A percentile compares a stretch with the other conserved stretches of the same genome.
Evolutionary conservation across 1,140 invertebrate genomes (phyloP).

Genomic region (Watersipora subatra): DNA sequence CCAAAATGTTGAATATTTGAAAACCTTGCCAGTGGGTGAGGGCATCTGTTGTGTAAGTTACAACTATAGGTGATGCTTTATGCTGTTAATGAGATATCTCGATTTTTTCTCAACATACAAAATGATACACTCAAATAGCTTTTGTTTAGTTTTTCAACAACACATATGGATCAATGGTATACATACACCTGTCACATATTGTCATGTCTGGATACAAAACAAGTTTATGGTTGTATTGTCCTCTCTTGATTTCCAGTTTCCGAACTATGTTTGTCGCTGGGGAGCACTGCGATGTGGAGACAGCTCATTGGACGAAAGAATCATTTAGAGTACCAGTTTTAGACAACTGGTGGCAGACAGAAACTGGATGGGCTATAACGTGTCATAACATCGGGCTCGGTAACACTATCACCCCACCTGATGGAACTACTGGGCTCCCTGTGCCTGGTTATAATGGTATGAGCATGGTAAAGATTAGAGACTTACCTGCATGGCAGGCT

Average conservation of each 20-base stretch:
- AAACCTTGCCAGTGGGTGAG: too few species aligned
- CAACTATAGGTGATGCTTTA: too few species aligned
- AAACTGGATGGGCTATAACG: constrained; percentile 78
- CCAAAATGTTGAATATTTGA: too few species aligned
- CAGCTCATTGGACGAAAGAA: constrained; percentile 68
- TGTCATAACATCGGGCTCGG: constrained; percentile 64
- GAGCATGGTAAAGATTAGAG: too few species aligned
- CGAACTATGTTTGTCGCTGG: constrained; percentile 74
- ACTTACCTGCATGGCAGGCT: not conserved
- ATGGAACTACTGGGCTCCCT: constrained; percentile 57
- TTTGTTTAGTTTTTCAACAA: too few species aligned
- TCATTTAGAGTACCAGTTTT: constrained; percentile 67
- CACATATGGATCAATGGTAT: too few species aligned
- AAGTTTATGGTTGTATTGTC: too few species aligned
- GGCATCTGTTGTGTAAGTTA: too few species aligned
- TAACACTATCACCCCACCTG: constrained; percentile 44
- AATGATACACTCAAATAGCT: too few species aligned
- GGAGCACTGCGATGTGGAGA: constrained; percentile 83
- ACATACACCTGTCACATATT: not conserved
- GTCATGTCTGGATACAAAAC: too few species aligned
- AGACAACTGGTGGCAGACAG: constrained; percentile 95
- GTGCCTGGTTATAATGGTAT: constrained; percentile 70
- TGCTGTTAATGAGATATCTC: too few species aligned
- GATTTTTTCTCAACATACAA: too few species aligned
- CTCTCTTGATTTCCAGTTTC: constrained; percentile 47